A percentile compares a stretch with the other conserved stretches of the same genome.
Evolutionary conservation across 2,797 vertebrate genomes (phyloP).

Genomic region (Onychomys arenicola): DNA sequence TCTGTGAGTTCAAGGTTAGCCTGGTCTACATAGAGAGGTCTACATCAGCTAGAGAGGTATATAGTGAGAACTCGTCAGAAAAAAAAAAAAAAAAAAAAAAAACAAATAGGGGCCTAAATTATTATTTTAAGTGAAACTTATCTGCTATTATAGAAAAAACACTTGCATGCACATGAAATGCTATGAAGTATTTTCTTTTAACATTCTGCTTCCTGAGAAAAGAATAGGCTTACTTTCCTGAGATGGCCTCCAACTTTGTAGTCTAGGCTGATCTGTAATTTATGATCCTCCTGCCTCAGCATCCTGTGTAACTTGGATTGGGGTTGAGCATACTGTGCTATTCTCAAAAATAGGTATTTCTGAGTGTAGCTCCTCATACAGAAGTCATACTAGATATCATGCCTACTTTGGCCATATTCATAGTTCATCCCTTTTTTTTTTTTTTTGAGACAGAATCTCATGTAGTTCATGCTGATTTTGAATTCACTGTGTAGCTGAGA

Average conservation of each 20-base stretch:
- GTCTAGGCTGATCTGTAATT: neutral
- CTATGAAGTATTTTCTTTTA: neutral
- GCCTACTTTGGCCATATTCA: conserved; percentile 10
- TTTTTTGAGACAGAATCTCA: neutral
- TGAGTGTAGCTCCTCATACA: conserved; percentile 25
- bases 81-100: neutral
- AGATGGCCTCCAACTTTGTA: neutral
- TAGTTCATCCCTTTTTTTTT: neutral
- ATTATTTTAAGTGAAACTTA: conserved; percentile 23
- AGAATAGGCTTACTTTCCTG: neutral
- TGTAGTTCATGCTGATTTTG: neutral
- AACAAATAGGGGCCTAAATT: neutral
- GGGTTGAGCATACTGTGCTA: neutral
- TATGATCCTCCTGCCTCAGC: neutral
- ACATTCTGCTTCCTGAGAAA: conserved; percentile 45
- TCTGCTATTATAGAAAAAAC: conserved; percentile 45
- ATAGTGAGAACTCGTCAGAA: neutral
- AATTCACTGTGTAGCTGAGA: neutral
- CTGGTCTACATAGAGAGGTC: neutral
- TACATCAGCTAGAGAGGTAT: neutral
- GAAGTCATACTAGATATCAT: conserved; percentile 27
- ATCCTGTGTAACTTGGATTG: neutral
- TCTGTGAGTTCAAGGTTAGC: neutral
- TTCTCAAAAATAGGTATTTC: neutral
- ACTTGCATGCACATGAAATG: neutral